Evolutionary conservation across 2,888 invertebrate species (phyloP).

Genomic region (Saturnia pavonia): DNA sequence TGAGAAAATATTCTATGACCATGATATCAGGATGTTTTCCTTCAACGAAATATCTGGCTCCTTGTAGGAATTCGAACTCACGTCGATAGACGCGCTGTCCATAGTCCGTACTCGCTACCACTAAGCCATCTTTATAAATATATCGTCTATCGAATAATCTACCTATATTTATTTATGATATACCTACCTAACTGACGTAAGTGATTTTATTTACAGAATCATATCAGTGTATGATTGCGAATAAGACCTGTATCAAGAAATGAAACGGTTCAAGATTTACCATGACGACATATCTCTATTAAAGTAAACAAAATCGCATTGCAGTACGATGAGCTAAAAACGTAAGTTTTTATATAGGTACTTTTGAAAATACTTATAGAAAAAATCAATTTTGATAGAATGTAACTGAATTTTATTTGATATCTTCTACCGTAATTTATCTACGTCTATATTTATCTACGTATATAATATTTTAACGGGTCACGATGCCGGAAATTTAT

Average conservation of each 20-base stretch:
- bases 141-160: neutral
- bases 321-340: neutral
- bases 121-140: no score
- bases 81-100: no score
- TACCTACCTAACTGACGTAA: neutral
- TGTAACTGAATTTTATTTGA: neutral
- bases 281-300: no score
- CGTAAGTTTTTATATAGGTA: neutral
- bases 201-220: neutral
- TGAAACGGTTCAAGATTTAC: neutral
- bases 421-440: neutral
- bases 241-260: neutral
- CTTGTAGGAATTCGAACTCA: no score
- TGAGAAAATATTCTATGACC: no score
- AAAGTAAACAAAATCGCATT: neutral
- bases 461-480: slow-evolving; percentile 3
- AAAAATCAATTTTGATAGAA: neutral
- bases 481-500: slow-evolving; percentile 31
- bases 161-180: neutral
- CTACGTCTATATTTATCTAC: no score
- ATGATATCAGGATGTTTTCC: no score
- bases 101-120: no score
- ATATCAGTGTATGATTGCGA: neutral
- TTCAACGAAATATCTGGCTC: no score
- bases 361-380: neutral